phyloP scores from a whole-genome alignment of 2,888 invertebrate species.

The Dysmachus trigonus region DNA sequence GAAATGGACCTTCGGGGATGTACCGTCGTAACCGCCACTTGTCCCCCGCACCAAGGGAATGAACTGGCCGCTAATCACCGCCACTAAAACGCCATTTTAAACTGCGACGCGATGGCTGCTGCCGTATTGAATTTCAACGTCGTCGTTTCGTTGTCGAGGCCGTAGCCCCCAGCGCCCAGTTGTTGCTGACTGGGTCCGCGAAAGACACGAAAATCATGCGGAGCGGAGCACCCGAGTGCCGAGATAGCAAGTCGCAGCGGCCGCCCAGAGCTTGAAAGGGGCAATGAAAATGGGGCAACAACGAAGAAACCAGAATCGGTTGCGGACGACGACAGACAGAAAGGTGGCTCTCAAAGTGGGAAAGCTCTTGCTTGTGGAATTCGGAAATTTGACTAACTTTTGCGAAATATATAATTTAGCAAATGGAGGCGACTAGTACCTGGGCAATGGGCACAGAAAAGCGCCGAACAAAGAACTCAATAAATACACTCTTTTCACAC shows the following conservation, averaged over 20 bases:
- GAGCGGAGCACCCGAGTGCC: not conserved
- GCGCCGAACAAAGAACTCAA: not conserved
- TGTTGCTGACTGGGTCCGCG: slow-evolving; percentile 16
- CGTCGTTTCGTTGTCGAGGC: not conserved
- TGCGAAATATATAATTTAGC: not conserved
- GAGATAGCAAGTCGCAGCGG: not conserved
- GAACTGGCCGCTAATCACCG: not conserved
- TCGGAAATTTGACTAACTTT: not conserved
- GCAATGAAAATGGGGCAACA: slow-evolving; percentile 5
- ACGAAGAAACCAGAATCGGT: not conserved
- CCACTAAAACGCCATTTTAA: slow-evolving; percentile 22
- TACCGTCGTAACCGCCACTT: not conserved
- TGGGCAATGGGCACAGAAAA: not conserved
- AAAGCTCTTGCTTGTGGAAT: not conserved
- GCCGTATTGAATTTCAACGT: slow-evolving; percentile 13
- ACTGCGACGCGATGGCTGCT: not conserved
- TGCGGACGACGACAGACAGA: not conserved
- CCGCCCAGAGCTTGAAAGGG: slow-evolving; percentile 2
- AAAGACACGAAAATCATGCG: slow-evolving; percentile 4
- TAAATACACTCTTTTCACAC: not conserved
- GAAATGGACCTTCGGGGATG: not conserved
- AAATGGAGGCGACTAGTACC: not conserved
- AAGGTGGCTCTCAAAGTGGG: not conserved
- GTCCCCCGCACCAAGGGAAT: not conserved
- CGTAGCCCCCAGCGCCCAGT: slow-evolving; percentile 7